These are phyloP conservation scores for Entelurus aequoreus DNA, from an alignment of 2,113 vertebrate genomes.

Conservation along the genomic window DNA sequence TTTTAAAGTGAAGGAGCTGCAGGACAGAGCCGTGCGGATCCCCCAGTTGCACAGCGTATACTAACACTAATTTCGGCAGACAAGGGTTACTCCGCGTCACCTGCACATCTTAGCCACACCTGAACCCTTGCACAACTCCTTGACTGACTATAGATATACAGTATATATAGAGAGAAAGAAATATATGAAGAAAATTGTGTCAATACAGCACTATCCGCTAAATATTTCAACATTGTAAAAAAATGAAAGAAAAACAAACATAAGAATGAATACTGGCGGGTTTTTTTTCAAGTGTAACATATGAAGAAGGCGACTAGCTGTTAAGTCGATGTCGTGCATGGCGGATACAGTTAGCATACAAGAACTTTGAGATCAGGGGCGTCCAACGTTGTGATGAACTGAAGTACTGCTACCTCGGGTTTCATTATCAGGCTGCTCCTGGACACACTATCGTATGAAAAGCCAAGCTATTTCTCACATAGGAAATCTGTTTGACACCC, in stretches of 20 bases:
- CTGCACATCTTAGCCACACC: constrained; percentile 45
- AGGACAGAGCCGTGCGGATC: constrained; percentile 31
- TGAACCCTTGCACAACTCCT: constrained; percentile 14
- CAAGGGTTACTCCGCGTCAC: constrained; percentile 47
- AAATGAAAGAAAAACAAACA: constrained; percentile 34
- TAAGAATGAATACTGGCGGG: constrained; percentile 63
- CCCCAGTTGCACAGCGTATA: constrained; percentile 31
- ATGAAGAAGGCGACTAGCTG: constrained; percentile 78
- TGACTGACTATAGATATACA: constrained; percentile 28
- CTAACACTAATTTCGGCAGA: constrained; percentile 35
- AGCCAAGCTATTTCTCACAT: too few species aligned
- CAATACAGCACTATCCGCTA: constrained; percentile 18
- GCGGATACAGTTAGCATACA: constrained; percentile 42
- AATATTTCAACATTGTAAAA: constrained; percentile 66
- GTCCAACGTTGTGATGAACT: not conserved
- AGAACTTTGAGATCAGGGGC: constrained; percentile 30
- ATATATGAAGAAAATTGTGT: not conserved
- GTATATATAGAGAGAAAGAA: not conserved
- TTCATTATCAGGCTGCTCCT: too few species aligned
- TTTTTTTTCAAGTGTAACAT: constrained; percentile 83
- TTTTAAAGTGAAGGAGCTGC: constrained; percentile 17
- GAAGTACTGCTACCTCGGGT: too few species aligned
- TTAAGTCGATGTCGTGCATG: constrained; percentile 96
- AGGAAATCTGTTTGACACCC: too few species aligned
- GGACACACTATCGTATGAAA: too few species aligned